phyloP scores from a whole-genome alignment of 2,797 vertebrate species.

The Artibeus lituratus region DNA sequence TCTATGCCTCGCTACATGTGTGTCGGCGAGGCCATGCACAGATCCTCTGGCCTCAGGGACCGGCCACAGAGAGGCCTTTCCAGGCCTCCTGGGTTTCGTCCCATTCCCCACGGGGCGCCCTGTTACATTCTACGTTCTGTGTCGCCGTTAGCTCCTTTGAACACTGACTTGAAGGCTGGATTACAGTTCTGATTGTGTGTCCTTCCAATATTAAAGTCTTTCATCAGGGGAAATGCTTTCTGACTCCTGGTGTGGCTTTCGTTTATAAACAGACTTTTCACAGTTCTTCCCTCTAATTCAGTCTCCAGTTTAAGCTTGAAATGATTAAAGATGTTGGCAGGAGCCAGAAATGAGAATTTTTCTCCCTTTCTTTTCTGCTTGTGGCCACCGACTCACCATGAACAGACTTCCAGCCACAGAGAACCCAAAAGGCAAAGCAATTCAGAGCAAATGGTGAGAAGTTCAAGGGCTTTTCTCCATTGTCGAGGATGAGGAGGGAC shows the following conservation, averaged over 20 bases:
- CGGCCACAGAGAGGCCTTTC: not conserved
- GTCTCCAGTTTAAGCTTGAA: constrained; percentile 31
- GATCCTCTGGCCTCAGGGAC: not conserved
- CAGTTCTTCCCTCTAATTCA: constrained; percentile 17
- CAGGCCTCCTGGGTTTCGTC: not conserved
- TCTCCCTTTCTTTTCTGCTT: not conserved
- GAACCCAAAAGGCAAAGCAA: not conserved
- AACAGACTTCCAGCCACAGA: not conserved
- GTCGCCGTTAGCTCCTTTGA: constrained; percentile 29
- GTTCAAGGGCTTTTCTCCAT: not conserved
- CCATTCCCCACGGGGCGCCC: constrained; percentile 9
- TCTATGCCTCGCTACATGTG: too few relatives aligned
- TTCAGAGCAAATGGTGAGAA: not conserved
- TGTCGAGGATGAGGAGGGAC: not conserved
- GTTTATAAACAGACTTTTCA: constrained; percentile 51
- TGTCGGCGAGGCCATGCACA: not conserved
- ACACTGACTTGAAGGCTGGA: not conserved
- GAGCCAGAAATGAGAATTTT: constrained; percentile 18
- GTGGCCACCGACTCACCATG: not conserved
- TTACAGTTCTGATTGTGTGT: not conserved
- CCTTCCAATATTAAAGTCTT: not conserved
- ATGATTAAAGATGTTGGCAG: constrained; percentile 45
- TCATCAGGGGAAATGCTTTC: not conserved
- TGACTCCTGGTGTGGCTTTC: constrained; percentile 27
- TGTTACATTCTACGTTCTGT: constrained; percentile 30